Evolutionary conservation across 2,797 vertebrate genomes (phyloP), one percentile per base, ranked within the genome.

Genomic region (Harpagifer antarcticus): DNA sequence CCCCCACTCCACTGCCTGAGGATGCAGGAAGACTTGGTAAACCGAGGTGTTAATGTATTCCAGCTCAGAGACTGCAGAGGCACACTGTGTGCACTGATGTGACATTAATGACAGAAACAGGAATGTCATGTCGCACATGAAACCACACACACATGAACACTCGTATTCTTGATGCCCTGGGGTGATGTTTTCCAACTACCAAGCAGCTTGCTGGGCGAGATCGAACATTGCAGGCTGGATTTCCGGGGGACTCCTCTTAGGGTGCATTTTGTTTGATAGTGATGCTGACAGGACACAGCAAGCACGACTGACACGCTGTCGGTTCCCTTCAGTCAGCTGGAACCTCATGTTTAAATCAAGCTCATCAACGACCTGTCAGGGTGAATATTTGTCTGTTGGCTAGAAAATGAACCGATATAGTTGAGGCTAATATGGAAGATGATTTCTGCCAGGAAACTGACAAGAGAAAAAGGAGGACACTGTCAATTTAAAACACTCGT

Each of bases 1-100:
- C 77, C 82, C 81, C 82, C 83, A 63, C 64, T 68, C 43, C 70
- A 76, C 49, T 63, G 68, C 61, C 74, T 54, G 74, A 76, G 75
- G 79, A 76, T 54, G 64, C 77, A 72, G 78, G 58, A 75, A 31
- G 67, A 81, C 74, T 80, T 52, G 81, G 73, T 78, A 81, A 89
- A 77, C 62, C 3, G 81, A 88, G 88, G 91, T 90, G 88, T 85
- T 88, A 90, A 91, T 90, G 85, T 90, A 84, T 91, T 90, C 88
- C 65, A 68, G 77, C 72, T 63, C 49, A 56, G 65, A 78, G 84
- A 89, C 79, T 31, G 15, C 79, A 60, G 72, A 74, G 68, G 61
- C 89, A 77, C 82, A 77, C 73, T 83, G 84, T 78, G 85, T 88
- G 86, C 85, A 78, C 72, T 89, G 87, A 86, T 87, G 91, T 91